phyloP scores from a whole-genome alignment of 2,113 vertebrate species.

The Scalopus aquaticus region DNA sequence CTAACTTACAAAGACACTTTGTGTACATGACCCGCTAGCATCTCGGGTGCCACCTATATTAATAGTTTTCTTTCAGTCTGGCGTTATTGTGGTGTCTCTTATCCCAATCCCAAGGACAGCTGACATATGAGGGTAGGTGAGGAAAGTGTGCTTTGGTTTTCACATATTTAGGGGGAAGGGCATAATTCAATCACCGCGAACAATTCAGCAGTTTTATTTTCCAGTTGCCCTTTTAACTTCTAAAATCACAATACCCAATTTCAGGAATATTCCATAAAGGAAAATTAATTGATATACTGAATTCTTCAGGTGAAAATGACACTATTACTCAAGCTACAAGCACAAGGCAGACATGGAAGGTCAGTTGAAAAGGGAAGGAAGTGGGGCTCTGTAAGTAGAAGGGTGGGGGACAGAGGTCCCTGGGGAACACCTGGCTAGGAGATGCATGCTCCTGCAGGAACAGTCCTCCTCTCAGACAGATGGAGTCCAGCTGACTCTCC shows the following conservation, averaged over 20 bases:
- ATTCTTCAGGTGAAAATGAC: constrained; percentile 6
- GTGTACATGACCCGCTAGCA: background rate
- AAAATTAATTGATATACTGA: background rate
- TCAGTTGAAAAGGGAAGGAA: background rate
- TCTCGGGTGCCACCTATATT: background rate
- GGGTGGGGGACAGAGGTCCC: background rate
- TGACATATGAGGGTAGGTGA: background rate
- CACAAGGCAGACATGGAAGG: background rate
- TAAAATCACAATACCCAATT: constrained; percentile 22
- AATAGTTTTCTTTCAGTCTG: background rate
- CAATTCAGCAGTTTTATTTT: background rate
- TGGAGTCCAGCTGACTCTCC: constrained; percentile 46
- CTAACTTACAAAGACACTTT: background rate
- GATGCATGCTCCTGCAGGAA: background rate
- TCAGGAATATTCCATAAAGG: constrained; percentile 23
- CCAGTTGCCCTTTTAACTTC: background rate
- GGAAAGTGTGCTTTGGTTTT: background rate
- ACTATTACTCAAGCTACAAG: background rate
- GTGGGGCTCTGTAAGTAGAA: background rate
- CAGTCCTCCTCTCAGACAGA: constrained; percentile 57
- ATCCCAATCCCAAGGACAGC: background rate
- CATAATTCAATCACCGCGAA: background rate
- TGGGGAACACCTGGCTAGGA: background rate
- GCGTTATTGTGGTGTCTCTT: background rate
- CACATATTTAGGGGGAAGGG: background rate